Base-by-base conservation (phyloP, 1,140 invertebrate species). In the Brachionus koreanus region DNA sequence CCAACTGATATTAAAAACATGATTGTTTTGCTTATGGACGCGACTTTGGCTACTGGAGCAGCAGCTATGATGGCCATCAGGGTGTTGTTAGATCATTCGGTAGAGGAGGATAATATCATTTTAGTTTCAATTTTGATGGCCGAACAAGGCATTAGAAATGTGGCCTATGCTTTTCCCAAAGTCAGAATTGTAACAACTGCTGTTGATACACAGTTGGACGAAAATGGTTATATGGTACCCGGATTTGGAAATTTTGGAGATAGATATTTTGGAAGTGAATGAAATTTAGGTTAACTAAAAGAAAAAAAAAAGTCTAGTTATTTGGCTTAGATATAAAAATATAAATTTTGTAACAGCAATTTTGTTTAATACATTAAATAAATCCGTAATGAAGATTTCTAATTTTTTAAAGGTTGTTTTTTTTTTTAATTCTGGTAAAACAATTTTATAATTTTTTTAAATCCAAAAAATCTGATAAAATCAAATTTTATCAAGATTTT, bases 221-320 rank as follows among this genome's bases (percentile, higher is more conserved):
- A 98, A 84, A 95, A 96, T 86, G 99, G 97, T 89, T 95, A 98
- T 88, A 96, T 99, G 7, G 88, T 98, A 83, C 97, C 97, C 3
- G 97, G 97, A 23, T 97, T 99, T 84, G 96, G 97, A 4, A 99
- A 99, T 88, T 99, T 98, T 89, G 97, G 97, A 25, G 96, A 99
- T 87, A 89, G 97, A 67, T 98, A 97, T 89, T 99, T 97, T 90
- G 97, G 97, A 25, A 98, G 39, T 33, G 74, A 61, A 52, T 49
- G 49, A 39, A 33, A 33, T 35, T 61, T n/a, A n/a, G n/a, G n/a
- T n/a, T n/a, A n/a, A n/a, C n/a, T n/a, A n/a, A n/a, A n/a, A n/a
- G n/a, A n/a, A n/a, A n/a, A n/a, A n/a, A n/a, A n/a, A n/a, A n/a
- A n/a, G n/a, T n/a, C n/a, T n/a, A n/a, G n/a, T n/a, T n/a, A n/a